Evolutionary conservation across 2,113 vertebrate genomes (phyloP), one percentile per base, ranked within the genome.

Genomic region (Protomyctophum bolini): DNA sequence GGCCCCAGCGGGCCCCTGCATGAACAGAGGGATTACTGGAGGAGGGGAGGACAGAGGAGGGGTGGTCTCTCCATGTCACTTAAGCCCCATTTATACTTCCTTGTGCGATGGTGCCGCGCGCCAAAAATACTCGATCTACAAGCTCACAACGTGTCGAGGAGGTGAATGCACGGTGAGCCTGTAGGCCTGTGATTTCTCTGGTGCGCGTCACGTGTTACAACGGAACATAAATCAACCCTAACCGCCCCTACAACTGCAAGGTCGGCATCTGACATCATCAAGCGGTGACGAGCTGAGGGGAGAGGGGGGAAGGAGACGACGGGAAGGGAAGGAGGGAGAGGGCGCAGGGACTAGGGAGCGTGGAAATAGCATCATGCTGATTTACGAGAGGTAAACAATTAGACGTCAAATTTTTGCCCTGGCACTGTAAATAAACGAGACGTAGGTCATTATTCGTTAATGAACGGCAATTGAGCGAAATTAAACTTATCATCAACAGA

Each of bases 1-100:
- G 93, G 91, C 93, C 88, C 83, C 86, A 85, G 82, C 76, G 79
- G 83, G 80, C 80, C 83, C 79, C 86, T 64, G 83, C 76, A 76
- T 49, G 14, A 83, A 88, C 87, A 87, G 64, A 79, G 73, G 86
- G 89, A 89, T 91, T 91, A 90, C 82, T 77, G 76, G 57, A 74
- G 57, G 67, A 12, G 10, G 10, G 51, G 48, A 59, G 12, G 33
- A 33, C 33, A 33, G 33, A 33, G 33, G 33, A 41, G 33, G 33
- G 33, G 33, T 41, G 33, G 33, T 41, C 83, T 88, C 83, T 85
- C 50, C 58, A 76, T 83, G 84, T 86, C 82, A 89, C 86, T 86
- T 86, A 41, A 89, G 83, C 65, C 80, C 6, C 33, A 14, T 6
- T 46, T 41, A 41, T 41, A 41, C 33, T 41, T 41, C 33, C 0